phyloP scores from a whole-genome alignment of 2,797 vertebrate species.

The Spheniscus humboldti region DNA sequence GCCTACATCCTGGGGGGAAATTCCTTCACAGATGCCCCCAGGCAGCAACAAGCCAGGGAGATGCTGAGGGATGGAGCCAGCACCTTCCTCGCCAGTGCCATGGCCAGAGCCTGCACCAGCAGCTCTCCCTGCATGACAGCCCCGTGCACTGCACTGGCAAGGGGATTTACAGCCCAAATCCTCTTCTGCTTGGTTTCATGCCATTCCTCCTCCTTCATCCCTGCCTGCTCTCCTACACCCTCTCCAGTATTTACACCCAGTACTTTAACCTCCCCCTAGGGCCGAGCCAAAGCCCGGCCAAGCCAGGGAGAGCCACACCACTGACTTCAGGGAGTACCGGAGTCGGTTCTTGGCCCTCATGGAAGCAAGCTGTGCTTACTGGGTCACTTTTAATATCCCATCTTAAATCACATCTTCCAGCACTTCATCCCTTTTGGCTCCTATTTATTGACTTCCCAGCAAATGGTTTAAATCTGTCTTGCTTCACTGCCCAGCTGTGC shows the following conservation, averaged over 20 bases:
- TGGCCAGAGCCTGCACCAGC: neutral
- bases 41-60: neutral
- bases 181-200: neutral
- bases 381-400: neutral
- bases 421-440: slow-evolving; percentile 4
- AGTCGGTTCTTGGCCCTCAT: rapidly evolving
- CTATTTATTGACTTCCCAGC: neutral
- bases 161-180: neutral
- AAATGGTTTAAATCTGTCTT: neutral
- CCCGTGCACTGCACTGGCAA: neutral
- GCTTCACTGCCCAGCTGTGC: neutral
- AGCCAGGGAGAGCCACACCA: neutral
- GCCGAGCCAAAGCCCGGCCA: neutral
- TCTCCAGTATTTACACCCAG: neutral
- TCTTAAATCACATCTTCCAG: slow-evolving; percentile 39
- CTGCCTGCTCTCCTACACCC: neutral
- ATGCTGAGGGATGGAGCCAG: neutral
- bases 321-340: neutral
- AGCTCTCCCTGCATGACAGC: rapidly evolving
- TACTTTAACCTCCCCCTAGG: neutral
- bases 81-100: neutral
- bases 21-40: rapidly evolving
- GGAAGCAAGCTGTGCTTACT: neutral
- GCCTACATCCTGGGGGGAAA: neutral
- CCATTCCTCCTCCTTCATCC: neutral